Evolutionary conservation across 2,888 invertebrate species (phyloP).

Genomic region (Muschampia plurimacula): DNA sequence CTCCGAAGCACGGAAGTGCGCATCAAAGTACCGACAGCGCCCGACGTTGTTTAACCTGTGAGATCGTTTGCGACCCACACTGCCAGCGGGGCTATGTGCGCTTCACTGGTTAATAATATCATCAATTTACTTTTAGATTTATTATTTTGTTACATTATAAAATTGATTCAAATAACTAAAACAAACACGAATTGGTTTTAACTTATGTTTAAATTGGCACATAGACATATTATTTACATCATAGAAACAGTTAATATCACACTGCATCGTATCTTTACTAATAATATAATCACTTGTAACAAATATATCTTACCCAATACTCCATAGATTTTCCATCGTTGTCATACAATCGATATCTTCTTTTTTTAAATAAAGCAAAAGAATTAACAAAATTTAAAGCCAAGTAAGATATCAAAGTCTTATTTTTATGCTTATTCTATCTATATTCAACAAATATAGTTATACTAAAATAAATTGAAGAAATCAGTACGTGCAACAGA

Average conservation of each 20-base stretch:
- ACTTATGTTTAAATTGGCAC: slow-evolving; percentile 61
- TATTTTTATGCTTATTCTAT: slow-evolving; percentile 25
- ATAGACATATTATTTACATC: slow-evolving; percentile 56
- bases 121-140: not conserved
- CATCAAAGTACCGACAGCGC: too few species aligned
- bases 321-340: slow-evolving; percentile 48
- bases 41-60: too few species aligned
- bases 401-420: slow-evolving; percentile 14
- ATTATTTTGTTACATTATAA: not conserved
- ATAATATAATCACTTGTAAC: slow-evolving; percentile 27
- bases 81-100: too few species aligned
- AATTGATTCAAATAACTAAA: not conserved
- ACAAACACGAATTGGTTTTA: not conserved
- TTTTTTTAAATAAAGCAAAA: slow-evolving; percentile 15
- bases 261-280: slow-evolving; percentile 48
- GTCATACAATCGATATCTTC: slow-evolving; percentile 54
- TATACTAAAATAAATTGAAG: not conserved
- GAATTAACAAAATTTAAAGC: slow-evolving; percentile 27
- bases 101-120: not conserved
- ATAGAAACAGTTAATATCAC: slow-evolving; percentile 54
- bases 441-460: slow-evolving; percentile 11
- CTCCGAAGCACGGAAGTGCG: too few species aligned
- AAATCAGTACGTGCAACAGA: slow-evolving; percentile 26
- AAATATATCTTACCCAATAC: slow-evolving; percentile 28
- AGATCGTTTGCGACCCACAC: too few species aligned